phyloP scores from a whole-genome alignment of 2,797 vertebrate genomes.

The Fistularia commersonii region DNA sequence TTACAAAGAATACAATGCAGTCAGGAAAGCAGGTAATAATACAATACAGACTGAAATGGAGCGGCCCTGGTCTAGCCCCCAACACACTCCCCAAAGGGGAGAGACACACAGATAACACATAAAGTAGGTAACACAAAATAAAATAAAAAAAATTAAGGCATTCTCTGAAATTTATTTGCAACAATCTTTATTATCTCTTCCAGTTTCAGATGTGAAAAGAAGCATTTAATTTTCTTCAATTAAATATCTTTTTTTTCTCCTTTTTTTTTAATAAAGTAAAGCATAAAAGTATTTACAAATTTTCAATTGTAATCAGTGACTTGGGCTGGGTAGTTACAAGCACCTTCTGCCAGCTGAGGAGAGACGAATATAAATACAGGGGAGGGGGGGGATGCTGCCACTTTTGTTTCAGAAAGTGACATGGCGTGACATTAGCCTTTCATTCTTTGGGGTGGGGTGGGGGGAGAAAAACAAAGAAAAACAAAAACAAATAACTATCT shows the following conservation, averaged over 20 bases:
- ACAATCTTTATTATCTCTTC: conserved; percentile 84
- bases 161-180: conserved; percentile 54
- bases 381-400: conserved; percentile 36
- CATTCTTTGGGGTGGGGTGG: conserved; percentile 36
- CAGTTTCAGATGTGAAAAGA: conserved; percentile 89
- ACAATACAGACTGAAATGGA: no score
- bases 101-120: no score
- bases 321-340: conserved; percentile 83
- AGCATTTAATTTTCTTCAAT: conserved; percentile 84
- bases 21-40: no score
- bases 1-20: no score
- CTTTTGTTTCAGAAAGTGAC: conserved; percentile 39
- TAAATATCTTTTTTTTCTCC: conserved; percentile 78
- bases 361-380: conserved; percentile 84
- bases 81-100: no score
- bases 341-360: conserved; percentile 78
- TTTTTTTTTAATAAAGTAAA: conserved; percentile 81
- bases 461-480: conserved; percentile 31
- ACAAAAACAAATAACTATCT: conserved; percentile 29
- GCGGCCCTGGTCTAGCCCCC: no score
- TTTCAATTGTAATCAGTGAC: conserved; percentile 83
- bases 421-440: conserved; percentile 56
- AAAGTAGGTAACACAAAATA: no score
- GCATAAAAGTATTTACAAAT: conserved; percentile 89
- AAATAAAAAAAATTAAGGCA: no score